Percentiles rank a stretch among this genome's conserved stretches.
Evolutionary conservation across 1,140 invertebrate genomes (phyloP).

Genomic region (Megalopta genalis): DNA sequence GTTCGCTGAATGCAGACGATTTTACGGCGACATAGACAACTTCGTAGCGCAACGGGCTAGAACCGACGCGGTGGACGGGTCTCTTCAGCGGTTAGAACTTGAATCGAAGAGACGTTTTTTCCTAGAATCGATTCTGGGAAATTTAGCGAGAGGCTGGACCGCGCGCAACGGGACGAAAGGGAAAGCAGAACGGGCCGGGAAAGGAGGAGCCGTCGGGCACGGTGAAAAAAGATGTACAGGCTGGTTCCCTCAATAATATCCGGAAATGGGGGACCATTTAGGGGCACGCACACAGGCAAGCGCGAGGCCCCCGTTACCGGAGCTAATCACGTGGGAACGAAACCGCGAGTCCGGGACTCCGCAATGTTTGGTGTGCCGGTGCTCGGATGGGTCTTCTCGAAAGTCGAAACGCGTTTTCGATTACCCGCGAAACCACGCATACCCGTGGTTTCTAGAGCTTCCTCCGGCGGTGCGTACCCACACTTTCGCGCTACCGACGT

Average conservation of each 20-base stretch:
- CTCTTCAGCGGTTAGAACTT: too few species aligned
- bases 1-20: too few species aligned
- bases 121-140: too few species aligned
- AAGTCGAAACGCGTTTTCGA: constrained; percentile 32
- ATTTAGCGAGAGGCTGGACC: too few species aligned
- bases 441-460: constrained; percentile 29
- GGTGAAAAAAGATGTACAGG: too few species aligned
- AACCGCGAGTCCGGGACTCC: neutral
- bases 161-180: too few species aligned
- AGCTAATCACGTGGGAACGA: constrained; percentile 14
- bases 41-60: too few species aligned
- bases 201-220: too few species aligned
- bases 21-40: too few species aligned
- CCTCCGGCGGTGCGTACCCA: constrained; percentile 4
- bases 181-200: too few species aligned
- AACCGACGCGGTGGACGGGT: too few species aligned
- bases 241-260: neutral
- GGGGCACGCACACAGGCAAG: neutral
- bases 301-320: neutral
- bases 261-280: neutral
- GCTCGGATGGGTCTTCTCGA: constrained; percentile 28
- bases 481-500: constrained; percentile 11
- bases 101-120: too few species aligned
- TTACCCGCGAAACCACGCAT: constrained; percentile 37
- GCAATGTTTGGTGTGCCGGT: neutral